Percentiles rank a stretch among this genome's conserved stretches.
Evolutionary conservation across 2,888 invertebrate species (phyloP).

Genomic region (Drosophila neotestacea): DNA sequence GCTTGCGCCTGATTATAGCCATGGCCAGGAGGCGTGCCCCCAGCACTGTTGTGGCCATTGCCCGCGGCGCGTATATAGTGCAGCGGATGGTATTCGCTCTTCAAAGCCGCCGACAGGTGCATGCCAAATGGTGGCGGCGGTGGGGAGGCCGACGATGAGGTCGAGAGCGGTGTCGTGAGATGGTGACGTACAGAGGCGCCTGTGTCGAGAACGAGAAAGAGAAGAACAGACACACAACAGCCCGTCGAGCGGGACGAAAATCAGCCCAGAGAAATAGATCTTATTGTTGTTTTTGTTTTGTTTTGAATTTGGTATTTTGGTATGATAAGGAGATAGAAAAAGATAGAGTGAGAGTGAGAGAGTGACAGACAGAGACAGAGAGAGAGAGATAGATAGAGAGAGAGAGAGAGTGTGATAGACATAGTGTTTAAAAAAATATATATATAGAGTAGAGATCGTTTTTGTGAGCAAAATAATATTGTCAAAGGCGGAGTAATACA

Average conservation of each 20-base stretch:
- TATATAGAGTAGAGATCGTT: conserved; percentile 38
- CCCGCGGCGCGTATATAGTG: conserved; percentile 80
- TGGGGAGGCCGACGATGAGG: conserved; percentile 84
- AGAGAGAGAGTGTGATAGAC: conserved; percentile 43
- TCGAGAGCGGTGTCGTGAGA: conserved; percentile 83
- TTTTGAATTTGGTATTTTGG: conserved; percentile 56
- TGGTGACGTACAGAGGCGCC: conserved; percentile 84
- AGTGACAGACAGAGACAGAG: conserved; percentile 32
- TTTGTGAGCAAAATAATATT: conserved; percentile 66
- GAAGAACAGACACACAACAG: conserved; percentile 85
- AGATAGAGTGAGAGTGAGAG: conserved; percentile 29
- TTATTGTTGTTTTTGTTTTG: conserved; percentile 48
- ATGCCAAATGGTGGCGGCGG: conserved; percentile 83
- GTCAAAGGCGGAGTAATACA: conserved; percentile 48
- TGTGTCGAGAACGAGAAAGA: conserved; percentile 85
- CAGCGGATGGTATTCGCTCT: conserved; percentile 83
- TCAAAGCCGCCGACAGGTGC: conserved; percentile 83
- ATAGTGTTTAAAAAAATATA: conserved; percentile 47
- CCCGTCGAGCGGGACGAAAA: conserved; percentile 85
- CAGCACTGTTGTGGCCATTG: conserved; percentile 66
- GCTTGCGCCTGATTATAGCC: conserved; percentile 73
- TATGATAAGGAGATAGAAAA: conserved; percentile 62
- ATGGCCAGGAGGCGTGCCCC: conserved; percentile 67
- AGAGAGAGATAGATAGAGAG: conserved; percentile 40
- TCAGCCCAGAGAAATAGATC: conserved; percentile 85